Evolutionary conservation across 2,888 invertebrate species (phyloP), one percentile per base, ranked within the genome.

Genomic region (Melipona beecheii): DNA sequence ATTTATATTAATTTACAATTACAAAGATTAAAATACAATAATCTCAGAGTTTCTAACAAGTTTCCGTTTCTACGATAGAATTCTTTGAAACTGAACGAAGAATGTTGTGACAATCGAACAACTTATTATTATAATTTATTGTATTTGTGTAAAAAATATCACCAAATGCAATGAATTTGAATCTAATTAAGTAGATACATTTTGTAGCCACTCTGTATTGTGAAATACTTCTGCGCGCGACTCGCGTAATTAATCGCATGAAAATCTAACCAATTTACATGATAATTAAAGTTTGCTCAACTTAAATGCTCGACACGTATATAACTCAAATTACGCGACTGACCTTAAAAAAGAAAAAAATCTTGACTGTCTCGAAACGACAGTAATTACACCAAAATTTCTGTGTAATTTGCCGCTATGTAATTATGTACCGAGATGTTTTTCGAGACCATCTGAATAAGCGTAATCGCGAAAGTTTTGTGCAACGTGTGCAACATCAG

Each of bases 391-490:
- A 56, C 15, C 5, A 56, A 56, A n/a, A 56, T 56, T 56, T 15
- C 13, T n/a, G n/a, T 56, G n/a, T n/a, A 56, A 56, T 56, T 15
- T 56, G 56, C 15, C 65, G 54, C 50, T 27, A 70, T 31, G 73
- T 65, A 78, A 87, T 81, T 84, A 84, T 60, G 27, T 27, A 75
- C 72, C 62, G 27, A 54, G 58, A 52, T 54, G 60, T 75, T 76
- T 54, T 56, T 66, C 64, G 50, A 65, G 27, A 56, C 66, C 56
- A 66, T 54, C 62, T 76, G 74, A 78, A 72, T 75, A 66, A 74
- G 60, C 68, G 27, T 76, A 78, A 85, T 76, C 54, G 58, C 64
- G 36, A 66, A 21, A n/a, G 36, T 73, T 69, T 81, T 36, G 69
- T 19, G 17, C 54, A 75, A 76, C 36, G 49, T 27, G 49, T 31